These are phyloP conservation scores for Daphoenositta chrysoptera DNA, from an alignment of 2,113 vertebrate species.

Conservation along the genomic window DNA sequence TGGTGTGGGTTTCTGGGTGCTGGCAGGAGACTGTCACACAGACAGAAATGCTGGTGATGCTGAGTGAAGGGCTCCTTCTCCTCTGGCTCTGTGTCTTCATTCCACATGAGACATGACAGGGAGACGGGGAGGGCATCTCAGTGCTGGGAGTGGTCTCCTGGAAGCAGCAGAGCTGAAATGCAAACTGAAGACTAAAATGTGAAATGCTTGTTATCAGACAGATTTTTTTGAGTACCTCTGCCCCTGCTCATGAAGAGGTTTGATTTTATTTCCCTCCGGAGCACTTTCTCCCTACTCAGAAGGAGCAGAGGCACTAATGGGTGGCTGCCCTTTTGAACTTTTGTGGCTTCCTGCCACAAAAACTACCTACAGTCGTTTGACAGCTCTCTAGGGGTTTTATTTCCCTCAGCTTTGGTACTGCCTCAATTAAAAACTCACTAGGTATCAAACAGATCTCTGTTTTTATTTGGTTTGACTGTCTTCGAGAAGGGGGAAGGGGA, in stretches of 20 bases:
- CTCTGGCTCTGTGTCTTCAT: not conserved
- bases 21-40: not conserved
- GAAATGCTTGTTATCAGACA: not conserved
- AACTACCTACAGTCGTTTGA: not conserved
- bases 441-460: not conserved
- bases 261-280: not conserved
- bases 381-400: not conserved
- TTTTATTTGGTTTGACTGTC: not conserved
- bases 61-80: not conserved
- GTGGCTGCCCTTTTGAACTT: not conserved
- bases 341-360: not conserved
- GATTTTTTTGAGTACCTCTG: not conserved
- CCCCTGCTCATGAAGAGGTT: not conserved
- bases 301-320: not conserved
- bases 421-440: not conserved
- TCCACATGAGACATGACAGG: not conserved
- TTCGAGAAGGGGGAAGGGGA: not conserved
- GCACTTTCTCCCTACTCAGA: not conserved
- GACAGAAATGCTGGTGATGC: not conserved
- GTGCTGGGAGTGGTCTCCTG: accelerated
- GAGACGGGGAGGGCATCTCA: accelerated
- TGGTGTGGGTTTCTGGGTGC: not conserved
- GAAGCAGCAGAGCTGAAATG: not conserved
- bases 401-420: not conserved
- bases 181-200: not conserved